These are phyloP conservation scores for Oedothorax gibbosus DNA, from an alignment of 1,140 invertebrate genomes.

Conservation along the genomic window DNA sequence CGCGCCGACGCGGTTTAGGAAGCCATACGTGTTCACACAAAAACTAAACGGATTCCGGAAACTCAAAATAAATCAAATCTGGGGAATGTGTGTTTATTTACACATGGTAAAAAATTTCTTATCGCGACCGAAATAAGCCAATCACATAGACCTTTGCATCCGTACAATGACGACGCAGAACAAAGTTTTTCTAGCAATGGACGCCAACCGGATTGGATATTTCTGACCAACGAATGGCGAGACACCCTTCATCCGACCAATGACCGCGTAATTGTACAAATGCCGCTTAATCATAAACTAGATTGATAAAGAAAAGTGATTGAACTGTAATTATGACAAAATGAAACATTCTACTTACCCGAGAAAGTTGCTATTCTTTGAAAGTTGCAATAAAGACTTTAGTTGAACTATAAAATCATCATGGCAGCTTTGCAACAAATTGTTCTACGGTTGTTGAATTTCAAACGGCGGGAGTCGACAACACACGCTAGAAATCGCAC, in stretches of 20 bases:
- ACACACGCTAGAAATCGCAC: too few species aligned
- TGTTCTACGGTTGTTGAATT: too few species aligned
- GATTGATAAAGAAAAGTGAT: conserved; percentile 1
- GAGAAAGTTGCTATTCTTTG: neutral
- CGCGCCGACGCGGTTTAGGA: too few species aligned
- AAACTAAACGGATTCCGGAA: too few species aligned
- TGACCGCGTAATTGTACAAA: conserved; percentile 50
- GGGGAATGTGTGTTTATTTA: neutral
- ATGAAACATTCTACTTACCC: neutral
- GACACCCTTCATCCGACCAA: conserved; percentile 46
- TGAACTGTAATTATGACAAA: neutral
- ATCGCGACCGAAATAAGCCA: neutral
- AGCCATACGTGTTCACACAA: too few species aligned
- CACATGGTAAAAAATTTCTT: too few species aligned
- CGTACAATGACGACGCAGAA: conserved; percentile 42
- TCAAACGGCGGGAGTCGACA: too few species aligned
- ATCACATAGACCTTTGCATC: conserved; percentile 30
- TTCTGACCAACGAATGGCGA: conserved; percentile 58
- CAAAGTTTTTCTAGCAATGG: conserved; percentile 52
- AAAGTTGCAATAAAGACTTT: neutral
- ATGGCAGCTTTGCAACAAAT: too few species aligned
- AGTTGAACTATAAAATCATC: too few species aligned
- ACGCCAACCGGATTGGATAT: conserved; percentile 59
- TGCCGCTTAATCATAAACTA: conserved; percentile 48
- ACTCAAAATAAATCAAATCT: too few species aligned